Base-by-base conservation (phyloP, 2,797 vertebrate genomes). In the Loriculus beryllinus region DNA sequence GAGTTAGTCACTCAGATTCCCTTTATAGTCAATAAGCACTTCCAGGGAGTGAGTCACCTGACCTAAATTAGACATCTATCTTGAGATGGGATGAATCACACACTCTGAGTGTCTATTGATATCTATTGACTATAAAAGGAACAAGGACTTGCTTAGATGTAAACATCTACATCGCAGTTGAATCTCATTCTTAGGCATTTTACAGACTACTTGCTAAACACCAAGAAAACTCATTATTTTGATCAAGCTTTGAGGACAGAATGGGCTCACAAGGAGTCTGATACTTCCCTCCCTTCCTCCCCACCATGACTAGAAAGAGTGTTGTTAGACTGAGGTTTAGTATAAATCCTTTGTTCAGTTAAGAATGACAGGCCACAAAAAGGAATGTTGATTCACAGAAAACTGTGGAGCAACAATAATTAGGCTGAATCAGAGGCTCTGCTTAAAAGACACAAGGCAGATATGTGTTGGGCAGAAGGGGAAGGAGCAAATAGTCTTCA, bases 91-190 rank as follows among this genome's bases (percentile, higher is more conserved):
- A 96, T 96, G 96, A 96, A 96, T 96, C 95, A 96, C 94, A 79
- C 94, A 64, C 79, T 92, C 92, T 72, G 43, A 84, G 92, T 86
- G 89, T 90, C 96, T 96, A 92, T 94, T 96, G 96, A 95, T 96
- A 96, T 96, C 93, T 96, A 94, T 93, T 96, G 95, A 92, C 96
- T 96, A 96, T 96, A 96, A 96, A 96, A 96, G 96, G 96, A 96
- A 91, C 85, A 15, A 75, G 47, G 54, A 88, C 85, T 94, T 83
- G 89, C 87, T 91, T 83, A 80, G 91, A 92, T 90, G 42, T 82
- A 78, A 72, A 65, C 54, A 89, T 89, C 72, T 88, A 92, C 45
- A 31, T 54, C 86, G 89, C 87, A 85, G 39, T 90, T 90, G 52
- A 93, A 93, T 81, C 69, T 35, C 62, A 54, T 91, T 72, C 69